These are phyloP conservation scores for Symphodus melops DNA, from an alignment of 2,113 vertebrate species.

Conservation along the genomic window DNA sequence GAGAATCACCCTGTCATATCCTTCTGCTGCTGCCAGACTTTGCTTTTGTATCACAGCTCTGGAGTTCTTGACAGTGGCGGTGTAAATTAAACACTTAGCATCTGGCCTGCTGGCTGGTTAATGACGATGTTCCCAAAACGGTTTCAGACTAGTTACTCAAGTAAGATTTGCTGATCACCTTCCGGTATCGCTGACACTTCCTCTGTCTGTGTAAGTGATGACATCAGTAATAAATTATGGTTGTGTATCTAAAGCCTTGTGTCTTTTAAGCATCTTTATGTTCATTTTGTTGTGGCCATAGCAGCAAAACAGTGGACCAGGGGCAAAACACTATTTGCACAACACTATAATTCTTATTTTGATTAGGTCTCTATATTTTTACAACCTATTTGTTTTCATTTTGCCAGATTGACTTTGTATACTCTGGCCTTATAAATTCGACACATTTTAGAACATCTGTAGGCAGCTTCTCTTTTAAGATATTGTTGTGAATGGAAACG, in stretches of 20 bases:
- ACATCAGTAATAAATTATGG: conserved; percentile 80
- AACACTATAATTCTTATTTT: no score
- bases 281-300: not conserved
- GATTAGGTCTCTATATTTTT: no score
- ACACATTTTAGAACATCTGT: no score
- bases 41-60: conserved; percentile 25
- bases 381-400: no score
- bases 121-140: conserved; percentile 39
- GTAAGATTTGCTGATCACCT: conserved; percentile 50
- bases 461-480: not conserved
- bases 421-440: no score
- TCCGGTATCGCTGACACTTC: conserved; percentile 63
- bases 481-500: not conserved
- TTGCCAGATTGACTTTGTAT: no score
- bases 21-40: conserved; percentile 17
- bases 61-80: conserved; percentile 8
- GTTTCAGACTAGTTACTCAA: conserved; percentile 34
- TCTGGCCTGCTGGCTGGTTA: conserved; percentile 18
- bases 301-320: no score
- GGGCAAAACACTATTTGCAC: no score
- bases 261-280: conserved; percentile 39
- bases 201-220: conserved; percentile 76
- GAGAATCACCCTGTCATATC: conserved; percentile 24
- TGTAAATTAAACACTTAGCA: conserved; percentile 47
- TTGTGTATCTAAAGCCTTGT: conserved; percentile 70